Percentiles rank a stretch among this genome's conserved stretches.
phyloP scores from a whole-genome alignment of 30 jellyfish, hydroid and myxozoan species.

The Nemopilema nomurai region DNA sequence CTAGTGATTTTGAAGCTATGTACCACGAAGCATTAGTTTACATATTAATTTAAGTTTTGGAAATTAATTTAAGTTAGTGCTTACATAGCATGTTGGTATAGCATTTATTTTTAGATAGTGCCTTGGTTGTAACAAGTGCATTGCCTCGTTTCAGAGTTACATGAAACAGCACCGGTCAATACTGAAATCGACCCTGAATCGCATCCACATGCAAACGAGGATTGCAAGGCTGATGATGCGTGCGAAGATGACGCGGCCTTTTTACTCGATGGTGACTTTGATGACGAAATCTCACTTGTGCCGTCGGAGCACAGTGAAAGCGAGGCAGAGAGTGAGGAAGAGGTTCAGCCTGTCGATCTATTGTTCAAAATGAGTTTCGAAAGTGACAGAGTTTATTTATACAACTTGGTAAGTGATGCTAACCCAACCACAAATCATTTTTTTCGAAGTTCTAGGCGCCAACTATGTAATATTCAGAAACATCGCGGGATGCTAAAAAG shows the following conservation, averaged over 20 bases:
- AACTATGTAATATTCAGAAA: too few species aligned
- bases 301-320: conserved; percentile 30
- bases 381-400: conserved; percentile 60
- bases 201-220: background rate
- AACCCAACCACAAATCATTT: too few species aligned
- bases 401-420: conserved; percentile 27
- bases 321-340: conserved; percentile 46
- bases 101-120: too few species aligned
- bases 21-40: too few species aligned
- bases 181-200: background rate
- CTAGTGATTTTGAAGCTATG: too few species aligned
- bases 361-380: conserved; percentile 63
- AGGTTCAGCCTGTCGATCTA: conserved; percentile 18
- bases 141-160: background rate
- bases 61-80: too few species aligned
- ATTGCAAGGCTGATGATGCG: background rate
- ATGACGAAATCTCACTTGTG: conserved; percentile 37
- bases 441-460: too few species aligned
- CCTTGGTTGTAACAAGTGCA: background rate
- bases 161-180: background rate
- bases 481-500: too few species aligned
- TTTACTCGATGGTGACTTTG: conserved; percentile 22
- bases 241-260: background rate
- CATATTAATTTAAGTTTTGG: too few species aligned
- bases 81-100: too few species aligned